Base-by-base conservation (phyloP, 2,113 vertebrate genomes). In the Vulpes ferrilata region DNA sequence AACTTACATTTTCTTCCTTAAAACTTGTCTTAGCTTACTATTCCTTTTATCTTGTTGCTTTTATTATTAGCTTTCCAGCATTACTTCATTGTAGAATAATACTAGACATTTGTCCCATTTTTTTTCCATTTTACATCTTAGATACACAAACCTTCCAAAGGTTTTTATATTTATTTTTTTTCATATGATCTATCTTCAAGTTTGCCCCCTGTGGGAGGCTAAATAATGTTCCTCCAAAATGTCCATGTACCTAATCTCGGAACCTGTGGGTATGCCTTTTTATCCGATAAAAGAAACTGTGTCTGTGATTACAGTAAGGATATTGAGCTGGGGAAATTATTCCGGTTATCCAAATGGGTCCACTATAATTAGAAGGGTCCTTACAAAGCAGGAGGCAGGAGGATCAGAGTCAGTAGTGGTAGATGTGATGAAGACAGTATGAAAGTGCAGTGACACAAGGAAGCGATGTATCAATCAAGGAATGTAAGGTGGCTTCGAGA, bases 1-100 rank as follows among this genome's bases (percentile, higher is more conserved):
- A 93, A 90, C 79, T 92, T 94, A 57, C 30, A 93, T 71, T 78
- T 4, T 4, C 62, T 96, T 86, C 51, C 11, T 94, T 74, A 88
- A 95, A 79, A 53, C 23, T 57, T 82, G 19, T 38, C 6, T 57
- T n/a, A 35, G 5, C 69, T 74, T 87, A 60, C 15, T 62, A 9
- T 38, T 62, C 38, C 19, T 79, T 90, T 22, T 35, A 57, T 73
- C 90, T 94, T 82, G 2, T 55, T 89, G 12, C 76, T 97, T 97
- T 93, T 81, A 22, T 22, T 92, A 83, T n/a, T n/a, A 62, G 57
- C 17, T 67, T 96, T 55, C 13, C 13, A 78, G 4, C 2, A 87
- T 67, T 16, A 11, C 88, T 76, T 91, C 16, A 79, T 32, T 82
- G 48, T 73, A 25, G 3, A 87, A 51, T 60, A 65, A 55, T 67